A percentile compares a stretch with the other conserved stretches of the same genome.
Evolutionary conservation across 2,888 invertebrate genomes (phyloP).

Genomic region (Andrena hattorfiana): DNA sequence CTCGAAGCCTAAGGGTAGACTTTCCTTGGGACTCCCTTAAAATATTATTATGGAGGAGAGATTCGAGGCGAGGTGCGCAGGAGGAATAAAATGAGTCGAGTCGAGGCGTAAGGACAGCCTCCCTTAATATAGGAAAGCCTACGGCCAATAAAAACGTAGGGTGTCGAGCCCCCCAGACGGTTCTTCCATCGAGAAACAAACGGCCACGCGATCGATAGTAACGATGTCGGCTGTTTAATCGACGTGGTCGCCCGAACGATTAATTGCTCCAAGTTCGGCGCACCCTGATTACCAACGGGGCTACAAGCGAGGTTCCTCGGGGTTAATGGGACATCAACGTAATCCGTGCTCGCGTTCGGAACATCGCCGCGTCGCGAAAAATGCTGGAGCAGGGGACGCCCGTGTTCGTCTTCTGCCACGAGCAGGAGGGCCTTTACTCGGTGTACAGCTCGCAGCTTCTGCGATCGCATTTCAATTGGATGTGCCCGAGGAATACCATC

Average conservation of each 20-base stretch:
- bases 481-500: constrained; percentile 39
- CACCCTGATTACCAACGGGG: constrained; percentile 43
- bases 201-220: constrained; percentile 41
- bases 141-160: constrained; percentile 30
- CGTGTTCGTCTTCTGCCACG: constrained; percentile 57
- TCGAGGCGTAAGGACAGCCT: no score
- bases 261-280: constrained; percentile 50
- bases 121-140: no score
- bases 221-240: constrained; percentile 51
- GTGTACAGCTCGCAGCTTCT: constrained; percentile 52
- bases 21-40: no score
- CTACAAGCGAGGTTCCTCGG: constrained; percentile 17
- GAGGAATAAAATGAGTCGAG: no score
- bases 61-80: no score
- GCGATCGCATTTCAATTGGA: constrained; percentile 70
- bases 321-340: constrained; percentile 65
- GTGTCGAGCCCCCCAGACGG: constrained; percentile 23
- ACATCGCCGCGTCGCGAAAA: constrained; percentile 59
- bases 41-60: no score
- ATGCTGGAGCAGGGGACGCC: constrained; percentile 36
- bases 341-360: constrained; percentile 50
- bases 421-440: constrained; percentile 40
- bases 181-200: constrained; percentile 39
- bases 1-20: no score
- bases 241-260: constrained; percentile 53